A percentile compares a stretch with the other conserved stretches of the same genome.
Conservation (phyloP, 2,113 vertebrate genomes). For the Nyctibius bracteatus region DNA sequence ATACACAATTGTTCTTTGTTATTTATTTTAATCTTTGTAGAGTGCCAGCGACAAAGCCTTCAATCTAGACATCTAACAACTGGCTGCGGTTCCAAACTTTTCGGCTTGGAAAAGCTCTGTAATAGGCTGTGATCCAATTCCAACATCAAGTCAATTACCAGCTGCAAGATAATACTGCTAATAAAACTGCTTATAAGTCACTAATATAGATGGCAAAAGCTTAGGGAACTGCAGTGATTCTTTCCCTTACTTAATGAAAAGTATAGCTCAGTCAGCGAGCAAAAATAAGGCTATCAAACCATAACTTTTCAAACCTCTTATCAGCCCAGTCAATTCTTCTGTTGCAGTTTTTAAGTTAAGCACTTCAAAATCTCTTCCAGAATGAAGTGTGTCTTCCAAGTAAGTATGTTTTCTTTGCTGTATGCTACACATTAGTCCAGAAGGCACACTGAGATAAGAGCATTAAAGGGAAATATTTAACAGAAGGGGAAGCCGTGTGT, state of each 20-base stretch:
- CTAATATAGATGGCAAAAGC: background rate
- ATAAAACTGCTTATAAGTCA: constrained; percentile 9
- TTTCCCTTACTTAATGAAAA: background rate
- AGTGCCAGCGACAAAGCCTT: background rate
- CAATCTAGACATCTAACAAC: background rate
- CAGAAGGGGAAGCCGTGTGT: constrained; percentile 33
- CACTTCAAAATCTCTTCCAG: constrained; percentile 51
- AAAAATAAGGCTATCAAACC: constrained; percentile 9
- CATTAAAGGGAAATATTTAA: constrained; percentile 55
- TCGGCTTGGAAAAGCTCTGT: background rate
- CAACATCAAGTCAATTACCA: background rate
- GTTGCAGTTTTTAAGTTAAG: constrained; percentile 56
- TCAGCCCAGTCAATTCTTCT: background rate
- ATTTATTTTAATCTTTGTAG: background rate
- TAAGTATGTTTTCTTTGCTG: constrained; percentile 31
- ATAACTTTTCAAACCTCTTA: constrained; percentile 24
- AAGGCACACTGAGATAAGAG: constrained; percentile 69
- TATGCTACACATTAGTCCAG: constrained; percentile 53
- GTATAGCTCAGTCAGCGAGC: background rate
- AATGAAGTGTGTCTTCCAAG: constrained; percentile 50
- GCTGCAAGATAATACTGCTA: background rate
- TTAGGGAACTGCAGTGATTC: background rate
- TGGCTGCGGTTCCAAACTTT: background rate
- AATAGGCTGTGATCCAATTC: background rate
- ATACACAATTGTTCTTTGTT: background rate